Conservation (phyloP, 2,888 invertebrate species). For the Caenorhabditis angaria region DNA sequence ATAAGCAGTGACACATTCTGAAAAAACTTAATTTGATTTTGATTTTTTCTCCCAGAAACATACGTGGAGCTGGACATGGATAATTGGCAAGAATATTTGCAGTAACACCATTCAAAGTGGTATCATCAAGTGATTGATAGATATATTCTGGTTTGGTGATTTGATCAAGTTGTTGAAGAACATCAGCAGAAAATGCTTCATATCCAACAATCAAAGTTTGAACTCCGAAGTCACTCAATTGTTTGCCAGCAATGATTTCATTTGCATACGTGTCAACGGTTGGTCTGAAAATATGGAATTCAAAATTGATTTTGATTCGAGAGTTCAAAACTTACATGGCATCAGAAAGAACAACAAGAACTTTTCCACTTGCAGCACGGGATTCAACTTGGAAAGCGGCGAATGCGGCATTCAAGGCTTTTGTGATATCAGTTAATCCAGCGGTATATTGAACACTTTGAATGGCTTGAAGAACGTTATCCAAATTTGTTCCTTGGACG, state of each 20-base stretch:
- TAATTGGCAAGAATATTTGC: constrained; percentile 19
- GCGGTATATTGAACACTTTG: constrained; percentile 22
- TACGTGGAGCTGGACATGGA: constrained; percentile 38
- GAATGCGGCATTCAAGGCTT: constrained; percentile 16
- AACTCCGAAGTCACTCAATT: constrained; percentile 12
- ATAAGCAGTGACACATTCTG: constrained; percentile 39
- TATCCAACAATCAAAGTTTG: constrained; percentile 36
- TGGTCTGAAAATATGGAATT: constrained; percentile 7
- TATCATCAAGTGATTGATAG: constrained; percentile 24
- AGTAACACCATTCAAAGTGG: constrained; percentile 22
- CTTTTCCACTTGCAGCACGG: constrained; percentile 7
- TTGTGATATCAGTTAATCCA: constrained; percentile 35
- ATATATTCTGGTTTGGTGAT: constrained; percentile 30
- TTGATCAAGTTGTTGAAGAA: constrained; percentile 17
- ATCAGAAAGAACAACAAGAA: constrained; percentile 32
- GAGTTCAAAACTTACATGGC: constrained; percentile 8
- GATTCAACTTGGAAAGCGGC: constrained; percentile 15
- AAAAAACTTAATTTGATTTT: constrained; percentile 1
- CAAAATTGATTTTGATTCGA: background rate
- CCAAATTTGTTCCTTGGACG: constrained; percentile 19
- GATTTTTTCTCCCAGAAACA: too few species aligned
- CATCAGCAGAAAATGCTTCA: constrained; percentile 16
- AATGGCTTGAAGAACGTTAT: constrained; percentile 15
- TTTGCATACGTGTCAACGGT: constrained; percentile 27
- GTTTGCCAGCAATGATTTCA: constrained; percentile 25